Base-by-base conservation (phyloP, 2,888 invertebrate species). In the Tanypteryx hageni region DNA sequence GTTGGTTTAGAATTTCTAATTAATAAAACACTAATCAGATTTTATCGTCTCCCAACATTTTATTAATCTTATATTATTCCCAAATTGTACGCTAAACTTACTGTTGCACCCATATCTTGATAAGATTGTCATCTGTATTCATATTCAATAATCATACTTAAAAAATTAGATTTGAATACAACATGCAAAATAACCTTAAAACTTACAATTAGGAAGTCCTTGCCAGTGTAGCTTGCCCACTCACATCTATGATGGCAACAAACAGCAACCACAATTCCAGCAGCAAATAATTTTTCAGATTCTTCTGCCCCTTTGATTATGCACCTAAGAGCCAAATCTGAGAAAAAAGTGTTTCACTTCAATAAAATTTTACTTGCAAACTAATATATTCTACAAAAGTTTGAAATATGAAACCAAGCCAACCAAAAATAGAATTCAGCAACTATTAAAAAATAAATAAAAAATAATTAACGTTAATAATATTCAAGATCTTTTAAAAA, bases 171-270 rank as follows among this genome's bases (percentile, higher is more conserved):
- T 44, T 44, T 44, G 44, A 5, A 44, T 44, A 44, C 44, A 44
- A 1, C 44, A 44, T 44, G 5, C 44, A 44, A 44, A 44, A 44
- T 44, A 44, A 1, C 1, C 44, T 58, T 93, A 58, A 95, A 94
- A 18, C 94, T 94, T 93, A 95, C 95, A 93, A 95, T 94, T 83
- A 97, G 96, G 94, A 96, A 97, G 2, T 95, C 93, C 94, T 96
- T 96, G 0, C 97, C 98, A 2, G 97, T 96, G 95, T 97, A 98
- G 0, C 96, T 95, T 27, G 95, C 95, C 96, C 97, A 98, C 82
- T 96, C 96, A 94, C 98, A 98, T 93, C 97, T 96, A 95, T 99
- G 99, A 95, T 99, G 98, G 95, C 99, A 99, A 95, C 99, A 99
- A 44, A 98, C 96, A 4, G 99, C 98, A 94, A 99, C 96, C 92